phyloP scores from a whole-genome alignment of 2,888 invertebrate species.

The Aplocera efformata region DNA sequence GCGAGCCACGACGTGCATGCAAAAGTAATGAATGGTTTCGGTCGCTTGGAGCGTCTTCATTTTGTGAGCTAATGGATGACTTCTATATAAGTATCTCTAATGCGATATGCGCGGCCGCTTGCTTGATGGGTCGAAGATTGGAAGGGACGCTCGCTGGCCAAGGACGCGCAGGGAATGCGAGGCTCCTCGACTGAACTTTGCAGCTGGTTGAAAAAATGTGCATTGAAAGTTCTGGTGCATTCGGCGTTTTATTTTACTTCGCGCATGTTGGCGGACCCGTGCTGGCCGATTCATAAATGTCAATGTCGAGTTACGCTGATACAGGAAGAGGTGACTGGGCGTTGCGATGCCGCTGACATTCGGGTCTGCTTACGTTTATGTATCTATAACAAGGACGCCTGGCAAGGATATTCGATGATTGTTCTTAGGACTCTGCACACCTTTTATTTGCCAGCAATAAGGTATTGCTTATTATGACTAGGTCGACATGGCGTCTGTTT shows the following conservation, averaged over 20 bases:
- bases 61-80: conserved; percentile 10
- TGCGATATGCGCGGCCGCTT: conserved; percentile 20
- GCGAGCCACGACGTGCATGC: too few relatives aligned
- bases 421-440: conserved; percentile 20
- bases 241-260: conserved; percentile 41
- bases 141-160: conserved; percentile 58
- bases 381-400: conserved; percentile 56
- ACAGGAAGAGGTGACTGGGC: conserved; percentile 63
- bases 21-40: conserved; percentile 12
- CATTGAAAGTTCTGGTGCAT: conserved; percentile 38
- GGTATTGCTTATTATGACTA: conserved; percentile 18
- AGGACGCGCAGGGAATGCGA: conserved; percentile 57
- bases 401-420: conserved; percentile 34
- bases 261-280: conserved; percentile 40
- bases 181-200: conserved; percentile 43
- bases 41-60: conserved; percentile 17
- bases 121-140: conserved; percentile 40
- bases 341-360: conserved; percentile 37
- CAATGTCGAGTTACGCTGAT: conserved; percentile 60
- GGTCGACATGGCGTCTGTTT: conserved; percentile 23
- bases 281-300: conserved; percentile 52
- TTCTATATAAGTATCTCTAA: conserved; percentile 8
- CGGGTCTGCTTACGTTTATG: conserved; percentile 31
- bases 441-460: conserved; percentile 17
- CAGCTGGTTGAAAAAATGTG: conserved; percentile 43